Base-by-base conservation (phyloP, 2,888 invertebrate genomes). In the Theretra japonica region DNA sequence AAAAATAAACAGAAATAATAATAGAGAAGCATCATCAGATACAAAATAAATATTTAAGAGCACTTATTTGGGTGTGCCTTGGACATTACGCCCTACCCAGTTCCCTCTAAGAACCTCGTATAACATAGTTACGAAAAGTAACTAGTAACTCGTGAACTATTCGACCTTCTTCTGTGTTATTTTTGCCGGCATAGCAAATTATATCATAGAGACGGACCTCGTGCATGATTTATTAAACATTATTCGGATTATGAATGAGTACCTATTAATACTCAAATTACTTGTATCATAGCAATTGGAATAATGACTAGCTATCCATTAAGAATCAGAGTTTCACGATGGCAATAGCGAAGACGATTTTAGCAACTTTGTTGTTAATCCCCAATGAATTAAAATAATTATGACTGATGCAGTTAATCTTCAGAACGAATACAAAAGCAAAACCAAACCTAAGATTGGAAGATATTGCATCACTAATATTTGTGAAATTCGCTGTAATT, bases 131-230 rank as follows among this genome's bases (percentile, higher is more conserved):
- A 65, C 48, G 48, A 65, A 65, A 65, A 48, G 48, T 65, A 65
- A 65, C 65, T 65, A 65, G 65, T 48, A 23, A 48, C 48, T 65
- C 65, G 65, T 65, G 65, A 62, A 65, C 65, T 41, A 65, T 65
- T 41, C 65, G 48, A 65, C 65, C 65, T 65, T 65, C 23, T 25
- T 58, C 21, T 41, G 62, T 62, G 15, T 53, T 53, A 53, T 53
- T 62, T 60, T 65, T 48, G 41, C 48, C 53, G n/a, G 53, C 53
- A 41, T 48, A 48, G 48, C 23, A 48, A 48, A 65, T 65, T 48
- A 65, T 23, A 65, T 15, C 21, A 41, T 41, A 62, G 41, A 62
- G n/a, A 33, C n/a, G 21, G 33, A 62, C 62, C 33, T 62, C 33
- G 41, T n/a, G 33, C 62, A 62, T 62, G 62, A 62, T 41, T 62